Percentiles rank a stretch among this genome's conserved stretches.
These are phyloP conservation scores for Colistium nudipinnis DNA, from an alignment of 2,113 vertebrate species.

Conservation along the genomic window DNA sequence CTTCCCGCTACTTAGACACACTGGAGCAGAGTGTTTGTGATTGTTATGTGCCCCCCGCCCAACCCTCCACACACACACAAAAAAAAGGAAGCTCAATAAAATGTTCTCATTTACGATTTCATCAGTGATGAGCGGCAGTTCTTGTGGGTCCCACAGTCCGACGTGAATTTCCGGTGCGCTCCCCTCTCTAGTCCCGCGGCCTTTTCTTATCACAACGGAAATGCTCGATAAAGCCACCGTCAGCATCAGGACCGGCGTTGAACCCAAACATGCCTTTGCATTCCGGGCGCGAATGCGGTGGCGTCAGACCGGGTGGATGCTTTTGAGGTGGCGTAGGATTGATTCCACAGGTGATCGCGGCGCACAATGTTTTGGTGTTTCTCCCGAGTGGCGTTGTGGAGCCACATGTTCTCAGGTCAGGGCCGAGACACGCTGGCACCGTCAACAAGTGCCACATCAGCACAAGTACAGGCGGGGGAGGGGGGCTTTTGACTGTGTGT, in stretches of 20 bases:
- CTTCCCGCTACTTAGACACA: constrained; percentile 83
- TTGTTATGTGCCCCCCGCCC: constrained; percentile 74
- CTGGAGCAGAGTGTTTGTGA: constrained; percentile 61
- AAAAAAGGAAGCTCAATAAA: constrained; percentile 79
- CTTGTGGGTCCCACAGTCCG: constrained; percentile 54
- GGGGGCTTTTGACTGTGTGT: constrained; percentile 49
- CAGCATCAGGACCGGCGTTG: constrained; percentile 7
- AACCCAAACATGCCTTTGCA: constrained; percentile 25
- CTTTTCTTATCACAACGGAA: constrained; percentile 44
- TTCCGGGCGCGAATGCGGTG: neutral
- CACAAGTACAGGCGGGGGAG: constrained; percentile 20
- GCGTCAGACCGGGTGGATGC: constrained; percentile 13
- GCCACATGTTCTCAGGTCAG: constrained; percentile 27
- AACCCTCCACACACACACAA: no score
- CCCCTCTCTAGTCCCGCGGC: constrained; percentile 18
- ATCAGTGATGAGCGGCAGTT: constrained; percentile 40
- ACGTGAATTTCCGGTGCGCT: constrained; percentile 41
- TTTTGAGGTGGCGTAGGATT: neutral
- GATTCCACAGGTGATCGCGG: constrained; percentile 63
- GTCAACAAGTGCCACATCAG: constrained; percentile 72
- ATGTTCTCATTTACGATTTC: constrained; percentile 54
- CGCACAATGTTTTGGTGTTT: constrained; percentile 28
- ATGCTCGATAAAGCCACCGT: constrained; percentile 61
- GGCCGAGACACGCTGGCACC: constrained; percentile 57
- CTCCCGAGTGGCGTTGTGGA: constrained; percentile 21